Conservation (phyloP, 2,113 vertebrate species). For the Balaenoptera acutorostrata region DNA sequence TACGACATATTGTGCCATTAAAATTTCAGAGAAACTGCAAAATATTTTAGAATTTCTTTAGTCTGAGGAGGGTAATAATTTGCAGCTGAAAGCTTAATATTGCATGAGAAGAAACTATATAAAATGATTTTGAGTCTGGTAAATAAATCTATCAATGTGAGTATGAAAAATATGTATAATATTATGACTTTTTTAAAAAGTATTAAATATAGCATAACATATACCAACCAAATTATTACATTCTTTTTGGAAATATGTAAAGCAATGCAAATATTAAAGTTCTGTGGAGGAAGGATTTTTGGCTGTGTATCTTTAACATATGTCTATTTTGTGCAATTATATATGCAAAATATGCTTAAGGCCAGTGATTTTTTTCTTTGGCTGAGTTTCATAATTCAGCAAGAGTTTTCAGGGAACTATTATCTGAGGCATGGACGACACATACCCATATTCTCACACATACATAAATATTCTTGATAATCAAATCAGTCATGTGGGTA, state of each 20-base stretch:
- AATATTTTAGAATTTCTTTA: background rate
- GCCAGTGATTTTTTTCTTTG: background rate
- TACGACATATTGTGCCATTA: background rate
- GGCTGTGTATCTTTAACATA: background rate
- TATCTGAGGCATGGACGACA: background rate
- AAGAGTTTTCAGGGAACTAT: background rate
- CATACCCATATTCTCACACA: background rate
- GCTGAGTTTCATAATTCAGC: background rate
- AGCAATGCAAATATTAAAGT: background rate
- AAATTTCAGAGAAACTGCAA: background rate
- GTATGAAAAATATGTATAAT: background rate
- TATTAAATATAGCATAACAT: background rate
- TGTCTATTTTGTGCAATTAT: background rate
- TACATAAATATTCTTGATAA: background rate
- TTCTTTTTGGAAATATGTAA: background rate
- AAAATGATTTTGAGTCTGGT: background rate
- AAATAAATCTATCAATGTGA: background rate
- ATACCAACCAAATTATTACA: background rate
- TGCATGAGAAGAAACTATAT: background rate
- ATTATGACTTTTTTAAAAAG: background rate
- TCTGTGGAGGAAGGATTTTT: background rate
- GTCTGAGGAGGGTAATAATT: background rate
- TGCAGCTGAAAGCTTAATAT: background rate
- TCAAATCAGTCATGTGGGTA: background rate
- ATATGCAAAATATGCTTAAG: background rate